These are phyloP conservation scores for Hyperoplus lanceolatus DNA, from an alignment of 2,797 vertebrate species.

Conservation along the genomic window DNA sequence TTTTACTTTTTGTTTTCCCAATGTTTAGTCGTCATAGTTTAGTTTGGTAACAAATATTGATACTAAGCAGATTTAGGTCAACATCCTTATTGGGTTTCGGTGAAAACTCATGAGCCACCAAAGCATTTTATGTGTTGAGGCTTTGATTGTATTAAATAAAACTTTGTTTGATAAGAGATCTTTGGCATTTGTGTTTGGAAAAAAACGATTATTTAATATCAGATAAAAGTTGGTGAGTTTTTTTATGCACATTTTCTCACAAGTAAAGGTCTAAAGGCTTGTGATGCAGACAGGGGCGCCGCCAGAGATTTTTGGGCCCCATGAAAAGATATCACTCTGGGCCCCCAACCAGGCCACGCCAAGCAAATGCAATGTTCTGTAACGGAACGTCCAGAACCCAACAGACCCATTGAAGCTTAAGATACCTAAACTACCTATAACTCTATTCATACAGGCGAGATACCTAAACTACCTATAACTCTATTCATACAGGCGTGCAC, in stretches of 20 bases:
- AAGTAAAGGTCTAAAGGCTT: not conserved
- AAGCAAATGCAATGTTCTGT: too few species aligned
- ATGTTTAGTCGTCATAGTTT: conserved; percentile 41
- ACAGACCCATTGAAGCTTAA: too few species aligned
- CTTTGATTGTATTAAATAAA: conserved; percentile 82
- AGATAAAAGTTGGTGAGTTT: too few species aligned
- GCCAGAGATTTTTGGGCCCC: too few species aligned
- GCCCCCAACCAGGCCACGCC: too few species aligned
- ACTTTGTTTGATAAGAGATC: conserved; percentile 67
- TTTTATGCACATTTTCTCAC: not conserved
- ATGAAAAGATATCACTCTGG: too few species aligned
- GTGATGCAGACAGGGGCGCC: too few species aligned
- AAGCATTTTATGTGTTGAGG: conserved; percentile 70
- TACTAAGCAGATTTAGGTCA: conserved; percentile 34
- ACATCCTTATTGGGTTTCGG: conserved; percentile 53
- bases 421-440: too few species aligned
- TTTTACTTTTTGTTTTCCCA: conserved; percentile 13
- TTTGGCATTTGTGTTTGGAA: conserved; percentile 23
- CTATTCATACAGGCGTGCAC: too few species aligned
- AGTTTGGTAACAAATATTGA: conserved; percentile 17
- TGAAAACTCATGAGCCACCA: conserved; percentile 61
- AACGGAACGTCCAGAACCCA: too few species aligned
- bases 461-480: too few species aligned
- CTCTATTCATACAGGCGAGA: too few species aligned
- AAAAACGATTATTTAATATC: not conserved